Evolutionary conservation across 2,113 vertebrate genomes (phyloP).

Genomic region (Polypterus bichir): DNA sequence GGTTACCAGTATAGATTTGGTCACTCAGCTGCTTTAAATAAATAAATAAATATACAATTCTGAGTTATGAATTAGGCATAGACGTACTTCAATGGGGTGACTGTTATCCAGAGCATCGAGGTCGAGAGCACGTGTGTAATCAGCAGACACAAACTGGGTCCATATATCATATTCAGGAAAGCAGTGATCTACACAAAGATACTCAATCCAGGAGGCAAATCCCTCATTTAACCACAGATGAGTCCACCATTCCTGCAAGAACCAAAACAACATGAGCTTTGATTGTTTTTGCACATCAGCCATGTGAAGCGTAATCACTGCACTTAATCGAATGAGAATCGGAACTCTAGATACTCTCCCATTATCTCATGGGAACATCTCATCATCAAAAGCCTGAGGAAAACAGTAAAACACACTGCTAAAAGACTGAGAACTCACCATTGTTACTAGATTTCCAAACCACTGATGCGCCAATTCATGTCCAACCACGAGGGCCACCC

Average conservation of each 20-base stretch:
- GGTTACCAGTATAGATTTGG: background rate
- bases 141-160: slow-evolving; percentile 96
- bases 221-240: slow-evolving; percentile 97
- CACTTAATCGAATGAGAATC: too few relatives aligned
- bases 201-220: slow-evolving; percentile 97
- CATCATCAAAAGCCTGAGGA: too few relatives aligned
- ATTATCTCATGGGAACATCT: too few relatives aligned
- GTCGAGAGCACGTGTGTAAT: slow-evolving; percentile 91
- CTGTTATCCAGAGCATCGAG: slow-evolving; percentile 96
- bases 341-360: too few relatives aligned
- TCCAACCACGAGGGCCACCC: slow-evolving; percentile 94
- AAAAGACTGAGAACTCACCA: slow-evolving; percentile 55
- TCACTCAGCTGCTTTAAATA: too few relatives aligned
- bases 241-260: slow-evolving; percentile 93
- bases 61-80: too few relatives aligned
- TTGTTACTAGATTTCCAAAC: slow-evolving; percentile 98
- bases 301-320: too few relatives aligned
- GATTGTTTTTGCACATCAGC: too few relatives aligned
- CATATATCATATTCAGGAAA: slow-evolving; percentile 98
- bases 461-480: slow-evolving; percentile 97
- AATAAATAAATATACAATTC: too few relatives aligned
- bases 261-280: background rate
- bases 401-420: too few relatives aligned
- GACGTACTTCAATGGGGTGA: slow-evolving; percentile 83
- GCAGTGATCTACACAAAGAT: slow-evolving; percentile 94